These are phyloP conservation scores for Serripes groenlandicus DNA, from an alignment of 2,888 invertebrate species.

Conservation along the genomic window DNA sequence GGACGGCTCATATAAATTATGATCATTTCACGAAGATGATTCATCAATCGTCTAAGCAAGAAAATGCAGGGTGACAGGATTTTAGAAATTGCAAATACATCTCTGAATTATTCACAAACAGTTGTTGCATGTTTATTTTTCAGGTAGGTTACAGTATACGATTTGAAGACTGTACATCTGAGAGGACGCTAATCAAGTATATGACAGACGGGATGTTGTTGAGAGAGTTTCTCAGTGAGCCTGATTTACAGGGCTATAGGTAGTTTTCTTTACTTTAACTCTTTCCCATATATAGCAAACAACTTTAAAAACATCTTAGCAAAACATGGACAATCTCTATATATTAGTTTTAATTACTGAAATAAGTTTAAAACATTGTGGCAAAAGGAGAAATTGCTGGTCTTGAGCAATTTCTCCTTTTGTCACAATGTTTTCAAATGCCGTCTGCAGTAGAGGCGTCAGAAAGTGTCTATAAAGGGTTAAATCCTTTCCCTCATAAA, in stretches of 20 bases:
- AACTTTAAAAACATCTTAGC: no score
- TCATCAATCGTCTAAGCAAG: no score
- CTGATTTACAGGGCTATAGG: conserved; percentile 96
- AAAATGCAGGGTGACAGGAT: no score
- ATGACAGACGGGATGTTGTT: conserved; percentile 99
- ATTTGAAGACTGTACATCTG: conserved; percentile 99
- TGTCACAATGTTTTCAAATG: no score
- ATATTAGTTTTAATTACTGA: not conserved
- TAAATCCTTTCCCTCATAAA: no score
- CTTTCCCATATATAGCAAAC: not conserved
- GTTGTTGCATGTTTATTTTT: conserved; percentile 40
- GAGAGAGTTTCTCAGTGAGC: conserved; percentile 98
- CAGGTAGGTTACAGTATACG: conserved; percentile 93
- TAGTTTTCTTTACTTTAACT: conserved; percentile 73
- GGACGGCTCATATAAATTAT: no score
- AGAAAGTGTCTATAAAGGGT: no score
- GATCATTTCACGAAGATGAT: no score
- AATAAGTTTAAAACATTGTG: not conserved
- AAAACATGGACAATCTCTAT: no score
- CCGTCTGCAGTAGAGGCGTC: no score
- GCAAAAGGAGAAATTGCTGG: not conserved
- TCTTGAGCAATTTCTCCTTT: not conserved
- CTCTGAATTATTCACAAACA: no score
- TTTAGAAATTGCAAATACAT: no score
- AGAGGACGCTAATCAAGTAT: conserved; percentile 98